Evolutionary conservation across 2,888 invertebrate species (phyloP), one percentile per base, ranked within the genome.

Genomic region (Leptinotarsa tumamoca): DNA sequence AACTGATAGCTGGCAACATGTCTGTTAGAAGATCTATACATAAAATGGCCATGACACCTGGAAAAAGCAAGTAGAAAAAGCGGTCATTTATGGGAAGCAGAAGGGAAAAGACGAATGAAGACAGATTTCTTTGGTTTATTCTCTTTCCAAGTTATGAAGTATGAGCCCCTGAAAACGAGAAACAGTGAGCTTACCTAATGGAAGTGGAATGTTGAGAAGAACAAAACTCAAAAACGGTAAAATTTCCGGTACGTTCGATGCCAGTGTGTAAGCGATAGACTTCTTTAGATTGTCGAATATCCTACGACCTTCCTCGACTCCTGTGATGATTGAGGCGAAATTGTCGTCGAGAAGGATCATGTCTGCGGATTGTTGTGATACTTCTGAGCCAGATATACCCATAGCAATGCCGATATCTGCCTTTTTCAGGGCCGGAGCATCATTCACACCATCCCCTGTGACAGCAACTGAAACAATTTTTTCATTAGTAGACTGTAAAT

Each of bases 281-380:
- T 96, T 96, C 87, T 96, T 96, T 81, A 96, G 88, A 86, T 96
- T 96, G 86, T 96, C 95, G 85, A 95, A 95, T 87, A 96, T 95
- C 82, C 94, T 90, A 69, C 95, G 90, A n/a, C 95, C 94, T 86
- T 95, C 94, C 86, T 96, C 96, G 21, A 96, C 94, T 67, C 96
- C 96, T 3, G 92, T 93, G 0, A 96, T 95, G 77, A 96, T 96
- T 0, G 95, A 95, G 0, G 95, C 95, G 85, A 96, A 96, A 88
- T 96, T 96, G 85, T 96, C 96, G 83, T 96, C 96, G 88, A 96
- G 90, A 76, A 96, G 89, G 85, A 96, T 95, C 91, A 96, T 96
- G 86, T 96, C 96, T 10, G 96, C 96, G 0, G 96, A 95, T 87
- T 96, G 95, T 88, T 96, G 96, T 7, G 94, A 94, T 14, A 93